Evolutionary conservation across 2,113 vertebrate genomes (phyloP).

Genomic region (Clarias batrachus): DNA sequence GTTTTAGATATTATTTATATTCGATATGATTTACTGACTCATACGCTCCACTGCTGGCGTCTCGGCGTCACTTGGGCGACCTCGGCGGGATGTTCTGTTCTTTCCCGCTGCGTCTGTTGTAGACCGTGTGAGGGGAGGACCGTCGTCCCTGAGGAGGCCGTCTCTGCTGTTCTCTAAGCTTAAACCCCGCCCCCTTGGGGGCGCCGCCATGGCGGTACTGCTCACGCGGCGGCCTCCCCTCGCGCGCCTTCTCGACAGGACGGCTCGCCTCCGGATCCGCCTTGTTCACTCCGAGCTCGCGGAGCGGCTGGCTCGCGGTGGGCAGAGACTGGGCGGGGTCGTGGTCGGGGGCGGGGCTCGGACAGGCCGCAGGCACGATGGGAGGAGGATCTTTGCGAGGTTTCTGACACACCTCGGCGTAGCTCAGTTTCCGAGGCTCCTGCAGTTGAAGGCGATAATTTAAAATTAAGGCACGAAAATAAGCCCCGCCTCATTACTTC

Average conservation of each 20-base stretch:
- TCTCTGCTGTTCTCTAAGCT: conserved; percentile 93
- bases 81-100: conserved; percentile 93
- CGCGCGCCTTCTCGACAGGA: conserved; percentile 19
- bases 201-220: conserved; percentile 75
- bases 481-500: not conserved
- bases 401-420: conserved; percentile 95
- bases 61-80: conserved; percentile 90
- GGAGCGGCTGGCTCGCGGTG: conserved; percentile 76
- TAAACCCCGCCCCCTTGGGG: conserved; percentile 75
- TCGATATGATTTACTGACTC: conserved; percentile 2
- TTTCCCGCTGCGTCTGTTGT: conserved; percentile 84
- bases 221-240: conserved; percentile 78
- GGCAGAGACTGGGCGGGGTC: conserved; percentile 12
- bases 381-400: conserved; percentile 86
- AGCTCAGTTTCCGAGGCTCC: conserved; percentile 96
- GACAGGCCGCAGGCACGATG: conserved; percentile 50
- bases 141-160: conserved; percentile 68
- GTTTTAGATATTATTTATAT: conserved; percentile 28
- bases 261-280: conserved; percentile 60
- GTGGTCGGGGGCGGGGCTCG: not conserved
- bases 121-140: conserved; percentile 84
- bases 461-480: not conserved
- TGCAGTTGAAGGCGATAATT: conserved; percentile 48
- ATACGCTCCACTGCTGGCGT: conserved; percentile 15
- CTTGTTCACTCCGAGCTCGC: conserved; percentile 87